Conservation (phyloP, 1,140 invertebrate species). For the Drosophila tristis region DNA sequence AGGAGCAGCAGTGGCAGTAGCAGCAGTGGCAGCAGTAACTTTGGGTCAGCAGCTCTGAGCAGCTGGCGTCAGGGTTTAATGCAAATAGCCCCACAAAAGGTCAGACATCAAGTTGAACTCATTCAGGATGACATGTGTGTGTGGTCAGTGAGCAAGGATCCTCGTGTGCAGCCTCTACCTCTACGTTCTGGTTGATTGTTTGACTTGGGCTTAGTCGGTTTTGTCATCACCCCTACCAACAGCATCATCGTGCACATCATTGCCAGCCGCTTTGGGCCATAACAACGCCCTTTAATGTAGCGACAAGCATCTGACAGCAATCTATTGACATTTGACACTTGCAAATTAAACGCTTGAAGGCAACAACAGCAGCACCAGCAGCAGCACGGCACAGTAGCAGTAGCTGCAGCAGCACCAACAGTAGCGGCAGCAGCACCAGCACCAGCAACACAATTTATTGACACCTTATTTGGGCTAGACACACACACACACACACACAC, state of each 20-base stretch:
- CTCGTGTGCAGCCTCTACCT: not conserved
- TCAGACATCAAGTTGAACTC: slow-evolving; percentile 34
- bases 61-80: slow-evolving; percentile 45
- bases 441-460: slow-evolving; percentile 64
- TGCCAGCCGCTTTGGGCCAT: slow-evolving; percentile 40
- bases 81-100: slow-evolving; percentile 45
- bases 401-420: slow-evolving; percentile 2
- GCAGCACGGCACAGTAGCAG: not conserved
- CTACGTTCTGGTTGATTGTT: slow-evolving; percentile 17
- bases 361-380: slow-evolving; percentile 29
- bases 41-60: slow-evolving; percentile 2
- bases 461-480: slow-evolving; percentile 71
- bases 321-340: slow-evolving; percentile 81
- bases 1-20: not conserved
- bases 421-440: not conserved
- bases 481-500: too few relatives aligned
- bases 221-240: slow-evolving; percentile 45
- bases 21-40: too few relatives aligned
- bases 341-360: slow-evolving; percentile 76
- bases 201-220: slow-evolving; percentile 34
- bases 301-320: slow-evolving; percentile 32
- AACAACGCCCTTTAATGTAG: slow-evolving; percentile 65
- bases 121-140: slow-evolving; percentile 30
- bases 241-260: slow-evolving; percentile 13
- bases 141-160: slow-evolving; percentile 1